phyloP scores from a whole-genome alignment of 2,113 vertebrate species.

The Dipodomys spectabilis region DNA sequence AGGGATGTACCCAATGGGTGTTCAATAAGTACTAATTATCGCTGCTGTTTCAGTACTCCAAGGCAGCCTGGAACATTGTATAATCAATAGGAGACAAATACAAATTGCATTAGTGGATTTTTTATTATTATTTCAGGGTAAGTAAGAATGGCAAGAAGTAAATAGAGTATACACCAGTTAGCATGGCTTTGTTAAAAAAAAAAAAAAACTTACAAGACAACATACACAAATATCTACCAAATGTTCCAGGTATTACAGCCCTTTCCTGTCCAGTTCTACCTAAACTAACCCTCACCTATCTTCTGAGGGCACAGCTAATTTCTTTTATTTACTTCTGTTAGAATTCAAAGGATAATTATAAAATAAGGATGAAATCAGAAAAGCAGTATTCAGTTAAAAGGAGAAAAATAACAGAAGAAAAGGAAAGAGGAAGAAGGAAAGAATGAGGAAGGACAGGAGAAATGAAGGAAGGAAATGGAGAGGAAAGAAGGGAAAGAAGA shows the following conservation, averaged over 20 bases:
- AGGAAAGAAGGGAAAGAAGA: not conserved
- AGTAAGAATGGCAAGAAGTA: constrained; percentile 25
- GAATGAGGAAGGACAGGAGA: fast-evolving
- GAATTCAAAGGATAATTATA: not conserved
- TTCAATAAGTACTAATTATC: constrained; percentile 67
- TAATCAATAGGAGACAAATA: constrained; percentile 65
- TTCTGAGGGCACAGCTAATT: not conserved
- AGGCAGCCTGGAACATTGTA: constrained; percentile 47
- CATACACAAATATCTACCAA: not conserved
- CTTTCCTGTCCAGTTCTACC: not conserved
- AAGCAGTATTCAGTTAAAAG: not conserved
- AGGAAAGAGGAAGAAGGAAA: no score
- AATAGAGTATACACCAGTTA: not conserved
- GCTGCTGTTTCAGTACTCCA: constrained; percentile 52
- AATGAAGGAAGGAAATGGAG: not conserved
- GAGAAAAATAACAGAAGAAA: not conserved
- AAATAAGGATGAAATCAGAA: not conserved
- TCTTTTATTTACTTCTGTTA: not conserved
- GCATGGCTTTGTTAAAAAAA: not conserved
- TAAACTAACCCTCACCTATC: not conserved
- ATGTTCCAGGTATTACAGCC: no score
- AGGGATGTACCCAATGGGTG: constrained; percentile 36
- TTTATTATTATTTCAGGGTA: constrained; percentile 26
- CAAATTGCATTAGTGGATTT: constrained; percentile 66
- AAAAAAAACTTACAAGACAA: not conserved